These are phyloP conservation scores for Bhutanitis thaidina DNA, from an alignment of 2,888 invertebrate species.

Conservation along the genomic window DNA sequence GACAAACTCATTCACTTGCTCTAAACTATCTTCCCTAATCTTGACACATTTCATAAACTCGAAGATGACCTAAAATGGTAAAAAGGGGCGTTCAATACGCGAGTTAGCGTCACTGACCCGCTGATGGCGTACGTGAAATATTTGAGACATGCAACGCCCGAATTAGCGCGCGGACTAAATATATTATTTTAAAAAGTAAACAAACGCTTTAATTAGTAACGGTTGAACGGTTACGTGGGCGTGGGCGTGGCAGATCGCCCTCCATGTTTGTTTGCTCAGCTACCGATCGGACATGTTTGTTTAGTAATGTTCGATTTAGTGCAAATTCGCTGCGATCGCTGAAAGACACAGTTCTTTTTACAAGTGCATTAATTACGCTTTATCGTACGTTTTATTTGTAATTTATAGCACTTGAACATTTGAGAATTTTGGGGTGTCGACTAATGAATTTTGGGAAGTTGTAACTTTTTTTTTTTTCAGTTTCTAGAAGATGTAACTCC, in stretches of 20 bases:
- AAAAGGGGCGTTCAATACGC: constrained; percentile 26
- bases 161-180: constrained; percentile 59
- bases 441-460: too few species aligned
- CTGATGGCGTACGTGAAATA: constrained; percentile 49
- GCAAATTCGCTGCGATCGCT: constrained; percentile 66
- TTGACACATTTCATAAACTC: too few species aligned
- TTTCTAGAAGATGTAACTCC: too few species aligned
- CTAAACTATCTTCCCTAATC: too few species aligned
- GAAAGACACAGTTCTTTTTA: constrained; percentile 55
- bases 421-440: background rate
- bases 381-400: background rate
- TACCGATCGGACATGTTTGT: constrained; percentile 59
- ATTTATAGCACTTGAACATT: background rate
- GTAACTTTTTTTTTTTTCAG: too few species aligned
- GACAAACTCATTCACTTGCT: too few species aligned
- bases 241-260: constrained; percentile 46
- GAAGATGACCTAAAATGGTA: constrained; percentile 44
- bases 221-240: constrained; percentile 57
- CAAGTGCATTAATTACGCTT: constrained; percentile 29
- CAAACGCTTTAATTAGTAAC: constrained; percentile 65
- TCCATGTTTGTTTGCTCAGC: constrained; percentile 52
- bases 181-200: constrained; percentile 65
- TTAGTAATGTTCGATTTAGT: constrained; percentile 60
- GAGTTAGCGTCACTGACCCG: constrained; percentile 29
- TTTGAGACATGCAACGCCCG: constrained; percentile 54